Base-by-base conservation (phyloP, 2,113 vertebrate species). In the Dendropsophus ebraccatus region DNA sequence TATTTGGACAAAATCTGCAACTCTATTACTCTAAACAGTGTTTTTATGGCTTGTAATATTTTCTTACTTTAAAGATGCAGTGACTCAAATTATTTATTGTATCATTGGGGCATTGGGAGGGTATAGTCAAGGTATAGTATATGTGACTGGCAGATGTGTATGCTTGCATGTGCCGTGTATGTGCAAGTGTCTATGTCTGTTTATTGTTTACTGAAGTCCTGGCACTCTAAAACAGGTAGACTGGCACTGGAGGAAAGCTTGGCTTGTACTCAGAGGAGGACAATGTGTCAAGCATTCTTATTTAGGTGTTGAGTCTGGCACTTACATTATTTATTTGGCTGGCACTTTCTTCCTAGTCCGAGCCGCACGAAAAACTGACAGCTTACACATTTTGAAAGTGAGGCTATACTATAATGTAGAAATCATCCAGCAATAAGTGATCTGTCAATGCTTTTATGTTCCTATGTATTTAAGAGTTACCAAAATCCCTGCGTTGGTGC, bases 401-500 rank as follows among this genome's bases (percentile, higher is more conserved):
- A n/a, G n/a, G n/a, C n/a, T n/a, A n/a, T n/a, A n/a, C n/a, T n/a
- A n/a, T n/a, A n/a, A n/a, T n/a, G n/a, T n/a, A n/a, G n/a, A n/a
- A 16, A 32, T 32, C 28, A 32, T 67, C 28, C 62, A 67, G 5
- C 14, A 17, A 32, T 32, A 30, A 41, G 19, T 70, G 19, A 70
- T 23, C 25, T 52, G 47, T 52, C 28, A 13, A 4, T 52, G 0
- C 1, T 77, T 30, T 21, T 25, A 52, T 76, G 13, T 69, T 8
- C 30, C 16, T 69, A 21, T 58, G 14, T 49, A 56, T 11, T 83
- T 32, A 87, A 97, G 96, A 93, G 0, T 50, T 96, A 50, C 95
- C 95, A 49, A 87, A 88, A 77, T 90, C 76, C 79, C 86, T 99
- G 82, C 95, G 93, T 41, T 99, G 97, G 98, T 99, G 98, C 54